Base-by-base conservation (phyloP, 2,113 vertebrate genomes). In the Notothenia rossii region DNA sequence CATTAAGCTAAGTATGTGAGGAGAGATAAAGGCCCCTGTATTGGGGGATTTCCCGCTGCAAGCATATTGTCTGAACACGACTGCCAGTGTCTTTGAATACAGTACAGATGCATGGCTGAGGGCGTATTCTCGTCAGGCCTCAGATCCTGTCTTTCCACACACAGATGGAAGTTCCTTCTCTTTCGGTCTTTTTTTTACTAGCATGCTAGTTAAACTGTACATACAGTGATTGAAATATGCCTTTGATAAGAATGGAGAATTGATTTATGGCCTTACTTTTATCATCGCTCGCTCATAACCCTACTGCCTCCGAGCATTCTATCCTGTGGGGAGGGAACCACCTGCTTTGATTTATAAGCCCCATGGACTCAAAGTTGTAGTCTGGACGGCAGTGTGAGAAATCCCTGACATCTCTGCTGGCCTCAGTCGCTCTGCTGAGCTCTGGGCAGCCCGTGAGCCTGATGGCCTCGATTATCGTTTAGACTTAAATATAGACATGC, bases 231-330 rank as follows among this genome's bases (percentile, higher is more conserved):
- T 90, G 88, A 95, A 95, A 93, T 89, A 88, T 92, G 90, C 83
- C 93, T 95, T 95, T 95, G 94, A 95, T 94, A 93, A 62, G 79
- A 88, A 90, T 81, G 81, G 79, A 90, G 79, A 91, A 88, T 86
- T 95, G 95, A 96, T 95, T 95, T 95, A 95, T 58, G 82, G 83
- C 73, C 77, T 65, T 79, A 90, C 88, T 94, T 94, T 95, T 94
- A 95, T 94, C 89, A 91, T 79, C 46, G 11, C 89, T 93, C 83
- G 75, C 86, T 92, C 83, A 83, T 90, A 93, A 90, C 88, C 36
- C 81, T 22, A 15, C 83, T 85, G 83, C 91, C 94, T 88, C 82
- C 40, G 5, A 94, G 94, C 90, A 20, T 51, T 92, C 56, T 76
- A 68, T 86, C 81, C 83, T 82, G 75, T 81, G 78, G 69, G 86